These are phyloP conservation scores for Esox niger DNA, from an alignment of 2,113 vertebrate species.

Conservation along the genomic window DNA sequence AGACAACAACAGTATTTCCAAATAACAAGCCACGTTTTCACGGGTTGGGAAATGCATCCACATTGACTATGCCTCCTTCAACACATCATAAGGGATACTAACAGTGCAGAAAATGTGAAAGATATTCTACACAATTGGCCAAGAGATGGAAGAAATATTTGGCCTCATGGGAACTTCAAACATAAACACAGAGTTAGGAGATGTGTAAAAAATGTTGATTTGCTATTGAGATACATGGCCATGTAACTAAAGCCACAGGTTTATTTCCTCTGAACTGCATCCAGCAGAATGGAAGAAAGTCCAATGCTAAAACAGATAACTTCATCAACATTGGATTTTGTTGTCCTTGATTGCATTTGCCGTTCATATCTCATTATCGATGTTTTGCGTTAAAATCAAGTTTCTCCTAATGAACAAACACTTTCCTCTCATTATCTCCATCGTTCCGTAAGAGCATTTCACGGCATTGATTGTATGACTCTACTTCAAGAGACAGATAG, in stretches of 20 bases:
- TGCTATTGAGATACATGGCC: slow-evolving; percentile 28
- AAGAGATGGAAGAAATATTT: slow-evolving; percentile 60
- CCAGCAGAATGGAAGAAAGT: not conserved
- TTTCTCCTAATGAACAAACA: slow-evolving; percentile 21
- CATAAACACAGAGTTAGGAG: slow-evolving; percentile 53
- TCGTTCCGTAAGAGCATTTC: slow-evolving; percentile 30
- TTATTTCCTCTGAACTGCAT: not conserved
- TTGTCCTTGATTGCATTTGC: slow-evolving; percentile 14
- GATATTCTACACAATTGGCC: slow-evolving; percentile 61
- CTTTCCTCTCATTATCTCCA: slow-evolving; percentile 18
- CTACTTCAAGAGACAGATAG: slow-evolving; percentile 23
- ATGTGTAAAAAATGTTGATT: slow-evolving; percentile 59
- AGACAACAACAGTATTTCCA: not conserved
- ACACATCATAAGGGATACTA: not conserved
- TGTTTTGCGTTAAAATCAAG: slow-evolving; percentile 6
- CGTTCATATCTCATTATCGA: slow-evolving; percentile 26
- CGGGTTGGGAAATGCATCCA: not conserved
- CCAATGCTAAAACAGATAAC: not conserved
- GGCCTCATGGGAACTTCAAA: slow-evolving; percentile 56
- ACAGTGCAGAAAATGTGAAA: slow-evolving; percentile 45
- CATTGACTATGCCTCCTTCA: not conserved
- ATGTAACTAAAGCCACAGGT: slow-evolving; percentile 30
- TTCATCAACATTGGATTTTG: not conserved
- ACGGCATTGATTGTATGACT: slow-evolving; percentile 22
- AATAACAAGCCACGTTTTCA: not conserved